These are phyloP conservation scores for Scomber japonicus DNA, from an alignment of 2,113 vertebrate genomes.

Conservation along the genomic window DNA sequence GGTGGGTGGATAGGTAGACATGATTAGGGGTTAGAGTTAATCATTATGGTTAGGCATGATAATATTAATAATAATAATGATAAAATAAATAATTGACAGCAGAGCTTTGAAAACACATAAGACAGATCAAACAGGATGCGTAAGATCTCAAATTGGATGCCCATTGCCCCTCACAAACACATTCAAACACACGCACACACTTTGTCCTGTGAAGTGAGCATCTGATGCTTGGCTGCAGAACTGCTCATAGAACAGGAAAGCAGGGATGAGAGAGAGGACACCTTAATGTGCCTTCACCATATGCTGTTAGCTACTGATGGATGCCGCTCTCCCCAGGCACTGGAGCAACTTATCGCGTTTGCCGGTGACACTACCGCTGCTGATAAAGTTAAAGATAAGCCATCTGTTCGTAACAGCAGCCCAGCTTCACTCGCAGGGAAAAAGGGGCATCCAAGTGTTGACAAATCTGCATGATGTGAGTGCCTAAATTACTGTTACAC, in stretches of 20 bases:
- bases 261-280: conserved; percentile 53
- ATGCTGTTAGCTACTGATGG: conserved; percentile 74
- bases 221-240: conserved; percentile 70
- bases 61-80: conserved; percentile 16
- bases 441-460: conserved; percentile 19
- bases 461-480: neutral
- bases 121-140: conserved; percentile 41
- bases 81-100: conserved; percentile 24
- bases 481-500: conserved; percentile 16
- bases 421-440: conserved; percentile 27
- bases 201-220: conserved; percentile 67
- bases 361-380: conserved; percentile 41
- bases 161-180: conserved; percentile 15
- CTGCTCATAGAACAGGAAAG: conserved; percentile 40
- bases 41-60: neutral
- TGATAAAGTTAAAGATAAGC: conserved; percentile 79
- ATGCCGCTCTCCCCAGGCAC: conserved; percentile 62
- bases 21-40: neutral
- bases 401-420: conserved; percentile 77
- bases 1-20: neutral
- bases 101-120: conserved; percentile 49
- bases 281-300: conserved; percentile 72
- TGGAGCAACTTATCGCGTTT: conserved; percentile 64
- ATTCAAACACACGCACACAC: conserved; percentile 18
- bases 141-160: conserved; percentile 48